These are phyloP conservation scores for Synanthedon myopaeformis DNA, from an alignment of 2,888 invertebrate genomes.

Conservation along the genomic window DNA sequence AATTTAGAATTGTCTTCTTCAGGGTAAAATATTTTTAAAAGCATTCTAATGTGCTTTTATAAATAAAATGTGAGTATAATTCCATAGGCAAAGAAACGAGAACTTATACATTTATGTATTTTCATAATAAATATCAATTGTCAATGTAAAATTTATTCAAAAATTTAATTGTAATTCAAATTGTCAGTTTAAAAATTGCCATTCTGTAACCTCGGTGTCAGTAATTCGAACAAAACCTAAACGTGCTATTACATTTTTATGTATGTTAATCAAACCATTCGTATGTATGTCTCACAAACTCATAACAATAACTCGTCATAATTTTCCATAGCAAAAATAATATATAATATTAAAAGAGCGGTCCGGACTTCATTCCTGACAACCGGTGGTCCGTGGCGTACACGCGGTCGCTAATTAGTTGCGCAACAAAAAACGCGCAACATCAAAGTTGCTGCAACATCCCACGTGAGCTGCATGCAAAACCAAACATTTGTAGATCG, in stretches of 20 bases:
- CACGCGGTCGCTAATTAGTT: conserved; percentile 41
- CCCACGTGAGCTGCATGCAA: conserved; percentile 28
- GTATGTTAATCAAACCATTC: background rate
- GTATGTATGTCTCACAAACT: background rate
- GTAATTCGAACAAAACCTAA: too few species aligned
- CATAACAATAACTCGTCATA: conserved; percentile 10
- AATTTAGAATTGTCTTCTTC: too few species aligned
- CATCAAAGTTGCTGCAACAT: conserved; percentile 29
- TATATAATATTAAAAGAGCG: conserved; percentile 25
- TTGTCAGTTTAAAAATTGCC: too few species aligned
- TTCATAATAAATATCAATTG: too few species aligned
- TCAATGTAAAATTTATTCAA: too few species aligned
- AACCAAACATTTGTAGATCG: conserved; percentile 2
- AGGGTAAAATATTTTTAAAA: too few species aligned
- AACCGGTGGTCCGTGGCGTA: conserved; percentile 40
- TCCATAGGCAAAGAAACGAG: too few species aligned
- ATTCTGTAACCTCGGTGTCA: too few species aligned
- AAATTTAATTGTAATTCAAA: too few species aligned
- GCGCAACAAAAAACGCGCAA: conserved; percentile 33
- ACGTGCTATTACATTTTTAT: background rate
- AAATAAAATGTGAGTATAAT: too few species aligned
- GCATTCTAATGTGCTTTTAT: too few species aligned
- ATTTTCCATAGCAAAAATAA: conserved; percentile 20
- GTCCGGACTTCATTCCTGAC: conserved; percentile 43
- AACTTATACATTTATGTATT: too few species aligned